Conservation (phyloP, 1,140 invertebrate genomes). For the Bombus sylvicola region DNA sequence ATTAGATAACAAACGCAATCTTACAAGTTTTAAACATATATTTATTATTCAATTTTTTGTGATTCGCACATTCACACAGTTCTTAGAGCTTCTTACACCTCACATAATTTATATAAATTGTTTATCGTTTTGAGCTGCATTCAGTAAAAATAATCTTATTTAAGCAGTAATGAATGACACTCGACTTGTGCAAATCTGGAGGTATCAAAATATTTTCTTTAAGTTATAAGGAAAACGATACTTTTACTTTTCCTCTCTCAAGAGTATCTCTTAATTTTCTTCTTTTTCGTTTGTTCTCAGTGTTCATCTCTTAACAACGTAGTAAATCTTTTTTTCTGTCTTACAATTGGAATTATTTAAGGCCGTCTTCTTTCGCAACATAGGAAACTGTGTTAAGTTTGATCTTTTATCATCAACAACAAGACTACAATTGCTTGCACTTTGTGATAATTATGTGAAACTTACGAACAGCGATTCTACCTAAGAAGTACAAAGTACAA, state of each 20-base stretch:
- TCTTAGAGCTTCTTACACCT: conserved; percentile 63
- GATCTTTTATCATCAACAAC: conserved; percentile 66
- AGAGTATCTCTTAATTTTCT: conserved; percentile 11
- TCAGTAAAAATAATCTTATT: conserved; percentile 81
- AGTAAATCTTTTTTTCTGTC: conserved; percentile 70
- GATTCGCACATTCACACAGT: conserved; percentile 77
- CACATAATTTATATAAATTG: conserved; percentile 63
- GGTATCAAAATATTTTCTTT: conserved; percentile 81
- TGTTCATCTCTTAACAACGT: conserved; percentile 60
- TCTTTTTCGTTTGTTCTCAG: conserved; percentile 33
- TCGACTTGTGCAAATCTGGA: conserved; percentile 78
- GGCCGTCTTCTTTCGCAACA: conserved; percentile 77
- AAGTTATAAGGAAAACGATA: conserved; percentile 70
- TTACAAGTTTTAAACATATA: conserved; percentile 80
- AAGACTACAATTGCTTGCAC: conserved; percentile 61
- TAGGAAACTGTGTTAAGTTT: conserved; percentile 76
- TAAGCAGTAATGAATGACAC: conserved; percentile 74
- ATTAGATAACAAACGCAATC: background rate
- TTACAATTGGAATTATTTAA: conserved; percentile 77
- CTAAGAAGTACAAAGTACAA: conserved; percentile 48
- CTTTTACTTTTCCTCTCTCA: conserved; percentile 50
- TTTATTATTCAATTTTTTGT: conserved; percentile 78
- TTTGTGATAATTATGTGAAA: conserved; percentile 68
- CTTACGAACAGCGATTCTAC: conserved; percentile 69
- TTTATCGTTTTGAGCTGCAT: conserved; percentile 74